Conservation (phyloP, 2,888 invertebrate species). For the Eubasilissa splendida region DNA sequence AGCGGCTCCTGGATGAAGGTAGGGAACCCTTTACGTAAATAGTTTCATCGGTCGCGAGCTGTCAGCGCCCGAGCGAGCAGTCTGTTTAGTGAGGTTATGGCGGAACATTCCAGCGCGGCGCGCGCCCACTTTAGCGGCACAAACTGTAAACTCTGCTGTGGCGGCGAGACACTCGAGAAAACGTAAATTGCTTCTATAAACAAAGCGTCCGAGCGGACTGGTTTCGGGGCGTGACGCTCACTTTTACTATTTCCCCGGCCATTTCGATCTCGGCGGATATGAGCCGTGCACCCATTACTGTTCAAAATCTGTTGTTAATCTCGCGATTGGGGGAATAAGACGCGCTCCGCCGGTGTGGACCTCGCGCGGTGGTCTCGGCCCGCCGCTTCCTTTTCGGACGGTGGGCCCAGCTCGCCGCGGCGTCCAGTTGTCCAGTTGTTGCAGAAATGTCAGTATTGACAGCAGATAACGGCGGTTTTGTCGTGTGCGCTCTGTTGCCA, state of each 20-base stretch:
- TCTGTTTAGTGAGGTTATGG: slow-evolving; percentile 48
- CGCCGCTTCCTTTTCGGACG: not conserved
- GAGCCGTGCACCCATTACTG: slow-evolving; percentile 11
- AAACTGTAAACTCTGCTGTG: slow-evolving; percentile 22
- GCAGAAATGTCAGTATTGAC: slow-evolving; percentile 37
- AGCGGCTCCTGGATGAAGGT: slow-evolving; percentile 99
- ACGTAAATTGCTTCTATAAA: slow-evolving; percentile 47
- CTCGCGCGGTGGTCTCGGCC: not conserved
- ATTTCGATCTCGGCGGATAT: slow-evolving; percentile 31
- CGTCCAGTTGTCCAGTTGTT: not conserved
- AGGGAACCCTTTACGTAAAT: slow-evolving; percentile 64
- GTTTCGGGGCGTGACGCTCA: slow-evolving; percentile 50
- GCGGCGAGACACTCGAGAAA: slow-evolving; percentile 29
- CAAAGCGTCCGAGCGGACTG: slow-evolving; percentile 43
- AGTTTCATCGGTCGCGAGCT: slow-evolving; percentile 1
- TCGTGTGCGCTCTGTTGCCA: slow-evolving; percentile 32
- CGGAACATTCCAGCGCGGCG: slow-evolving; percentile 43
- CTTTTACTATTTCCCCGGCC: slow-evolving; percentile 35
- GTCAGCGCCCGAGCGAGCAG: slow-evolving; percentile 36
- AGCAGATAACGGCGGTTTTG: slow-evolving; percentile 35
- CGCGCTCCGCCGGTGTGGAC: not conserved
- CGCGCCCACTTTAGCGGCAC: slow-evolving; percentile 45
- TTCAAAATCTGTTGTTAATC: not conserved
- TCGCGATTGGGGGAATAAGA: not conserved
- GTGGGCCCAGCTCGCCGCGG: not conserved